These are phyloP conservation scores for Popillia japonica DNA, from an alignment of 1,140 invertebrate species.

Conservation along the genomic window DNA sequence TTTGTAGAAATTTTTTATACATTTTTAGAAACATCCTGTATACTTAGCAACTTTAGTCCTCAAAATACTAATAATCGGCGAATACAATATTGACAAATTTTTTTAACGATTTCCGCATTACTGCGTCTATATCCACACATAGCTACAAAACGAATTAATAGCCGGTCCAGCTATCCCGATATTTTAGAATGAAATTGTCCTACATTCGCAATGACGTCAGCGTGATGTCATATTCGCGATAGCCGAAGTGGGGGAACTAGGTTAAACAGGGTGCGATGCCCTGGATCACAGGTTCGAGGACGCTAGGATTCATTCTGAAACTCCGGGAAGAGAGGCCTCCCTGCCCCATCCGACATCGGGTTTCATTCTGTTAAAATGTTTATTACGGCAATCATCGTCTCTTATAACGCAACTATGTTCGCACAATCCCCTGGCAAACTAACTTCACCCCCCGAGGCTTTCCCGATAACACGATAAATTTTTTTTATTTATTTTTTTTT, in stretches of 20 bases:
- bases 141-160: slow-evolving; percentile 33
- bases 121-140: background rate
- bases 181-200: slow-evolving; percentile 62
- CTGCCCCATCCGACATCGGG: background rate
- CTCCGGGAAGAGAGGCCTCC: background rate
- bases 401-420: background rate
- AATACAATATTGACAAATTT: background rate
- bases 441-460: too few relatives aligned
- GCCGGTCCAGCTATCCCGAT: slow-evolving; percentile 50
- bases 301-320: slow-evolving; percentile 53
- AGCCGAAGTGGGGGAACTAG: slow-evolving; percentile 51
- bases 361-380: slow-evolving; percentile 27
- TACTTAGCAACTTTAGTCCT: too few relatives aligned
- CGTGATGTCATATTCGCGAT: slow-evolving; percentile 50
- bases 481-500: too few relatives aligned
- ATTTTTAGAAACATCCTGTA: too few relatives aligned
- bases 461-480: too few relatives aligned
- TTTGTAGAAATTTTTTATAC: too few relatives aligned
- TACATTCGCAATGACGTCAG: slow-evolving; percentile 59
- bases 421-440: too few relatives aligned
- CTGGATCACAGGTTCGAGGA: slow-evolving; percentile 56
- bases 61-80: too few relatives aligned
- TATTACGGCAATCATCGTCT: slow-evolving; percentile 4
- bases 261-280: slow-evolving; percentile 60
- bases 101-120: background rate